phyloP scores from a whole-genome alignment of 2,113 vertebrate species.

The Pseudorectes ferrugineus region DNA sequence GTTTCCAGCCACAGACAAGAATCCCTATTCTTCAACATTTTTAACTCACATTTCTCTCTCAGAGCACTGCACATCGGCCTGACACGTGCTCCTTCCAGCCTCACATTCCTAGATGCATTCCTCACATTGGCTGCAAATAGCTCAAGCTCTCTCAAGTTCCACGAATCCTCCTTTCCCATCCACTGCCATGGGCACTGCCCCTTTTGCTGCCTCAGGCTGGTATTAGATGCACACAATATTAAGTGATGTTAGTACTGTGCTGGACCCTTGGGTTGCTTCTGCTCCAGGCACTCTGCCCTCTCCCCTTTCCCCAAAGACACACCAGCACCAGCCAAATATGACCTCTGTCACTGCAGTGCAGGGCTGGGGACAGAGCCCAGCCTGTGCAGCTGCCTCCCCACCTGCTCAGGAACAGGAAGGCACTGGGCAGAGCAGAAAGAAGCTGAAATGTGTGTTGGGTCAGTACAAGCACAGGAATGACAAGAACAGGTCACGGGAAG shows the following conservation, averaged over 20 bases:
- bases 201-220: not conserved
- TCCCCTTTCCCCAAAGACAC: not conserved
- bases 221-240: not conserved
- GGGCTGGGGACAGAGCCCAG: not conserved
- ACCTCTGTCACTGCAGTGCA: not conserved
- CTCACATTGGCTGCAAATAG: not conserved
- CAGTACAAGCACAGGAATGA: not conserved
- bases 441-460: not conserved
- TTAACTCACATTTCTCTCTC: not conserved
- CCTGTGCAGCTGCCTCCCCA: not conserved
- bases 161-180: not conserved
- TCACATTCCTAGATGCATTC: not conserved
- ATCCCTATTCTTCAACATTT: not conserved
- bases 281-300: not conserved
- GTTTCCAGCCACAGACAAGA: not conserved
- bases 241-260: not conserved
- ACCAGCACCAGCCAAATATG: not conserved
- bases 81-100: not conserved
- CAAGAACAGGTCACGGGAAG: not conserved
- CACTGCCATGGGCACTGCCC: not conserved
- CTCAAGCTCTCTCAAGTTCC: not conserved
- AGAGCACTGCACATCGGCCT: not conserved
- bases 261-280: not conserved
- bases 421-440: not conserved
- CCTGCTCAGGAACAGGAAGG: not conserved